A percentile compares a stretch with the other conserved stretches of the same genome.
Conservation (phyloP, 2,113 vertebrate genomes). For the Neogale vison region DNA sequence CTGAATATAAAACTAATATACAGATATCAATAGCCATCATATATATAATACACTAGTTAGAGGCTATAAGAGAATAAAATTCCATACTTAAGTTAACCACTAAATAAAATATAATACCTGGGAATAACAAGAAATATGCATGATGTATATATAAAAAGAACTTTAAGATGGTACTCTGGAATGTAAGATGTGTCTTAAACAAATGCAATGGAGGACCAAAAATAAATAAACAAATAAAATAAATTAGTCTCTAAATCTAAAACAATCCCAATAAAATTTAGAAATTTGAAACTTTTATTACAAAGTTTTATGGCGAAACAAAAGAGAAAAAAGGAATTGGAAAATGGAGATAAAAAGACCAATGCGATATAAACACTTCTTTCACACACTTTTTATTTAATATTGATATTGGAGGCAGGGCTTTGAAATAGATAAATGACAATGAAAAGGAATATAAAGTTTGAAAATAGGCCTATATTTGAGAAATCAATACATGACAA, state of each 20-base stretch:
- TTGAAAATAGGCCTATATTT: not conserved
- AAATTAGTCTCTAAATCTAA: not conserved
- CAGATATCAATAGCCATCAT: not conserved
- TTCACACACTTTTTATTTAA: not conserved
- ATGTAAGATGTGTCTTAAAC: not conserved
- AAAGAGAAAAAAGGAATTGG: not conserved
- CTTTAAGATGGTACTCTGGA: not conserved
- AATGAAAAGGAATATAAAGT: not conserved
- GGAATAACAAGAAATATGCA: not conserved
- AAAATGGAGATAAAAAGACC: not conserved
- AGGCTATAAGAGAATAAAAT: not conserved
- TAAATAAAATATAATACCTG: not conserved
- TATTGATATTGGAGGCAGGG: not conserved
- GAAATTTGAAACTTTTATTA: not conserved
- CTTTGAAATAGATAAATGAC: not conserved
- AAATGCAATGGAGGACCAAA: not conserved
- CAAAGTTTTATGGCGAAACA: not conserved
- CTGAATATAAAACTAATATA: not conserved
- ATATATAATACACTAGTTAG: not conserved
- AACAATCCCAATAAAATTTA: not conserved
- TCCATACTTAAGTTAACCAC: not conserved
- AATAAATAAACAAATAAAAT: too few species aligned
- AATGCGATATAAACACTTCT: not conserved
- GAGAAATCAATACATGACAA: not conserved
- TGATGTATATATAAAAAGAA: not conserved